phyloP scores from a whole-genome alignment of 2,888 invertebrate genomes.

The Nudaria mundana region DNA sequence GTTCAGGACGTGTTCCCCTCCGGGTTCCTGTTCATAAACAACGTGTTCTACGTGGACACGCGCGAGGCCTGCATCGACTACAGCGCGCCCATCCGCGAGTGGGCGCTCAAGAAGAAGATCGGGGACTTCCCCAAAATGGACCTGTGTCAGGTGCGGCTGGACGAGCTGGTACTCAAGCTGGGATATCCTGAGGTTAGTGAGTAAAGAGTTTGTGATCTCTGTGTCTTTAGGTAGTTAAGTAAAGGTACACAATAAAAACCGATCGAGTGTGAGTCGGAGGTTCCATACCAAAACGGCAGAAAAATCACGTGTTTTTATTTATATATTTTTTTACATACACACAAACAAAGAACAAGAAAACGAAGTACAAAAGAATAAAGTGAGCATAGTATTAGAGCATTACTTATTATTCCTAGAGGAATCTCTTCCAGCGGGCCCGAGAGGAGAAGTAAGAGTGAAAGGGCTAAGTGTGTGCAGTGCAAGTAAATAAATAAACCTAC shows the following conservation, averaged over 20 bases:
- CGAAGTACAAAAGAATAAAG: no score
- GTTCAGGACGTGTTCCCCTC: conserved; percentile 66
- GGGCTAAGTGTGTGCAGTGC: no score
- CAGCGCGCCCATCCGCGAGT: conserved; percentile 45
- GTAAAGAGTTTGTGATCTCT: not conserved
- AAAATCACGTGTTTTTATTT: no score
- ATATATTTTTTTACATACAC: no score
- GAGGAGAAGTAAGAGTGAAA: no score
- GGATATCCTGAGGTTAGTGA: conserved; percentile 61
- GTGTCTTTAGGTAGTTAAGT: not conserved
- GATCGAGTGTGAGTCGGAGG: no score
- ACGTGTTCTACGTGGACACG: conserved; percentile 69
- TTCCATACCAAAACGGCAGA: no score
- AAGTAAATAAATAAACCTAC: no score
- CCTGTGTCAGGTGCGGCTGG: conserved; percentile 40
- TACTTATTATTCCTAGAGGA: no score
- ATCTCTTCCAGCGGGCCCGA: no score
- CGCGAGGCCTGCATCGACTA: conserved; percentile 56
- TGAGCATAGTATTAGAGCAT: no score
- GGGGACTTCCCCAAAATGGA: conserved; percentile 47
- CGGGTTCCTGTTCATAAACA: conserved; percentile 71
- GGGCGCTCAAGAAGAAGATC: conserved; percentile 47
- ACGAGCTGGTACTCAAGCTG: conserved; percentile 44
- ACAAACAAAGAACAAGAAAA: no score
- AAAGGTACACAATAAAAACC: not conserved